phyloP scores from a whole-genome alignment of 2,888 invertebrate species.

The Argyra leucocephala region DNA sequence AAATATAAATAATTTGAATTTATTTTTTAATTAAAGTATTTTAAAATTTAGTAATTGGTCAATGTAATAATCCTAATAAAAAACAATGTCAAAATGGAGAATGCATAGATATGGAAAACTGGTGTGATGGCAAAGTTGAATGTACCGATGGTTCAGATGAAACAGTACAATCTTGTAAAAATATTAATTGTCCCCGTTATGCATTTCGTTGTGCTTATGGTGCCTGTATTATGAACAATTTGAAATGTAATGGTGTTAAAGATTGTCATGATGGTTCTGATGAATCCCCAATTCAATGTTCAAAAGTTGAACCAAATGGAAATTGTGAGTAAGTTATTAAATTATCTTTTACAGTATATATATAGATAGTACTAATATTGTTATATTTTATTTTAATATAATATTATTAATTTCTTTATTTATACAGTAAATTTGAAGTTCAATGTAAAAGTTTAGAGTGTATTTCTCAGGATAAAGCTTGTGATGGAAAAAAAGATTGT shows the following conservation, averaged over 20 bases:
- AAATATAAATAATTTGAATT: too few relatives aligned
- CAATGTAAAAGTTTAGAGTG: not conserved
- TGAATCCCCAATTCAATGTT: constrained; percentile 13
- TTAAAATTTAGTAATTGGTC: too few relatives aligned
- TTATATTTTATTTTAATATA: not conserved
- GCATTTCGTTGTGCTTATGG: constrained; percentile 32
- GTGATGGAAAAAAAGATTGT: constrained; percentile 8
- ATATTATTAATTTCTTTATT: not conserved
- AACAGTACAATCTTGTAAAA: constrained; percentile 29
- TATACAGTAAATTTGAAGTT: not conserved
- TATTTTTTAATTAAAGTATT: too few relatives aligned
- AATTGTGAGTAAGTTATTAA: not conserved
- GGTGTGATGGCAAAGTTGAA: constrained; percentile 20
- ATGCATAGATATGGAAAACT: constrained; percentile 17
- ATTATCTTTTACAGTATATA: too few relatives aligned
- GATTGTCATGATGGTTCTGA: constrained; percentile 24
- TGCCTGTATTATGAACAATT: constrained; percentile 21
- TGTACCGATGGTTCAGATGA: constrained; percentile 24
- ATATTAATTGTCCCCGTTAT: constrained; percentile 44
- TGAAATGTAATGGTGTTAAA: constrained; percentile 18
- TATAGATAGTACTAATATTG: too few relatives aligned
- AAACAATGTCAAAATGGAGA: constrained; percentile 18
- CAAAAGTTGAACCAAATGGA: not conserved
- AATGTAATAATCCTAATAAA: not conserved
- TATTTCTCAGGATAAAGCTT: not conserved